Evolutionary conservation across 37 sponge, comb jelly and placozoan genomes (phyloP).

Genomic region (Haliclona indistincta): DNA sequence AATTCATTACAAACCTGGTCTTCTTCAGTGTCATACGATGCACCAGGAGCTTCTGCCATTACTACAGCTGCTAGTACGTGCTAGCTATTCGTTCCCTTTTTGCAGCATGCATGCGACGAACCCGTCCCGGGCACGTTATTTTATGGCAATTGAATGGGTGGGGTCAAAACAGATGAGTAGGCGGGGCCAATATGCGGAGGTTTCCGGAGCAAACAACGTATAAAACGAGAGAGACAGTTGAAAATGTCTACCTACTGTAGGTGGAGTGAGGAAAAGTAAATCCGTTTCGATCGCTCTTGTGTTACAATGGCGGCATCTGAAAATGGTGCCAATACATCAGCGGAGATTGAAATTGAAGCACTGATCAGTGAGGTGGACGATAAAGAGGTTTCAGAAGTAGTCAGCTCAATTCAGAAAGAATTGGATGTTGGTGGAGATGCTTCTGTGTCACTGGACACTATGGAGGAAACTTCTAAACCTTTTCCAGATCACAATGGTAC

Average conservation of each 20-base stretch:
- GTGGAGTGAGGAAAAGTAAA: slow-evolving; percentile 5
- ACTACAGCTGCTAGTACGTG: neutral
- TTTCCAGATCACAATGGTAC: slow-evolving; percentile 18
- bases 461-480: slow-evolving; percentile 19
- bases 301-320: slow-evolving; percentile 17
- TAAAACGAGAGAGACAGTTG: slow-evolving; percentile 11
- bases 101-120: no score
- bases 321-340: slow-evolving; percentile 25
- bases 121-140: no score
- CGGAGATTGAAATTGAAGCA: slow-evolving; percentile 19
- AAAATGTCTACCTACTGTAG: slow-evolving; percentile 24
- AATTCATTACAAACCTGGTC: slow-evolving; percentile 28
- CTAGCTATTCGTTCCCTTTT: no score
- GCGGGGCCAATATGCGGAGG: slow-evolving; percentile 12
- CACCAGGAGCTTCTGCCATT: slow-evolving; percentile 49
- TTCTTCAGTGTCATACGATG: slow-evolving; percentile 30
- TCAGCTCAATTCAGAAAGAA: slow-evolving; percentile 5
- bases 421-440: neutral
- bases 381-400: slow-evolving; percentile 21
- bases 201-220: slow-evolving; percentile 20
- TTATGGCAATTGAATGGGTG: no score
- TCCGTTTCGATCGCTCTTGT: slow-evolving; percentile 34
- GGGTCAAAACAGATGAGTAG: no score
- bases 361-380: slow-evolving; percentile 34
- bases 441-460: neutral